Evolutionary conservation across 2,797 vertebrate species (phyloP).

Genomic region (Chaunax sp.): DNA sequence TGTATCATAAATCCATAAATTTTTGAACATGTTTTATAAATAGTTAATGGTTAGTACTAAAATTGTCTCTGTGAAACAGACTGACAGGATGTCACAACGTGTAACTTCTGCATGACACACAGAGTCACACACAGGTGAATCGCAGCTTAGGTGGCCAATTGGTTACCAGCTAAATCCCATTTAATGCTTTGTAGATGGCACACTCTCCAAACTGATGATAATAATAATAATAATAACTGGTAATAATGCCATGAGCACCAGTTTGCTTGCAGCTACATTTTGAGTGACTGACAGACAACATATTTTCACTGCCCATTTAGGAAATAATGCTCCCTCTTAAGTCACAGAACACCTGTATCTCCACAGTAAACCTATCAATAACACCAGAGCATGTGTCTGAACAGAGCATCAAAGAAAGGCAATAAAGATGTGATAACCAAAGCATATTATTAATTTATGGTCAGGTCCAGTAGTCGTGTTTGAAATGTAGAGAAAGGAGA

Average conservation of each 20-base stretch:
- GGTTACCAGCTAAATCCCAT: conserved; percentile 42
- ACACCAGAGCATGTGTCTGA: conserved; percentile 18
- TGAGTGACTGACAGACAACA: conserved; percentile 25
- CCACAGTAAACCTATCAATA: conserved; percentile 8
- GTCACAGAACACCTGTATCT: conserved; percentile 60
- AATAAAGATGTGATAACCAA: conserved; percentile 10
- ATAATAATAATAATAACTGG: conserved; percentile 31
- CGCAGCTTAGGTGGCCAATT: conserved; percentile 36
- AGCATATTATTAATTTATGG: conserved; percentile 4
- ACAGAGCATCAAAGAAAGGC: conserved; percentile 38
- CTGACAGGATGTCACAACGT: not conserved
- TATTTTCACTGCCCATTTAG: conserved; percentile 40
- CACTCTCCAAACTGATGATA: conserved; percentile 34
- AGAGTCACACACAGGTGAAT: conserved; percentile 9
- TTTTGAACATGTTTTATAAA: not conserved
- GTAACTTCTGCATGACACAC: not conserved
- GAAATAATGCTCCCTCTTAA: conserved; percentile 22
- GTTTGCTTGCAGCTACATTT: conserved; percentile 35
- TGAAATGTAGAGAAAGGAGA: not conserved
- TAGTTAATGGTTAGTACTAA: too few species aligned
- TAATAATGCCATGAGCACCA: conserved; percentile 38
- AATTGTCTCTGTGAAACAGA: not conserved
- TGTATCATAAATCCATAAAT: not conserved
- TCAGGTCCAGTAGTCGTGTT: not conserved
- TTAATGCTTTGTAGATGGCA: conserved; percentile 57